phyloP scores from a whole-genome alignment of 2,888 invertebrate species.

The Ischnura elegans region DNA sequence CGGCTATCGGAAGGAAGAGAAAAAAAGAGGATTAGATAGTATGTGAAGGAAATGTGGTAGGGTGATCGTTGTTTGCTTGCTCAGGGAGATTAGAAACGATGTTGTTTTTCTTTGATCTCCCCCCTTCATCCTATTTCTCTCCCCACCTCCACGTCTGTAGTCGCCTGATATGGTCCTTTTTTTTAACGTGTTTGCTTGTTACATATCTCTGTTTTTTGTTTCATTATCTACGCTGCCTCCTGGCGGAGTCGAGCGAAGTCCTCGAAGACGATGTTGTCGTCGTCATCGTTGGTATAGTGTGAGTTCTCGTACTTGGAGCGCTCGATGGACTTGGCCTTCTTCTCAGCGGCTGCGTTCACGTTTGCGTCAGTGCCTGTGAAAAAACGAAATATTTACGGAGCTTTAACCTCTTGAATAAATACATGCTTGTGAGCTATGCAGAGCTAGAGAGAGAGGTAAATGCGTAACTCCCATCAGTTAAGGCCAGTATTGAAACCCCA shows the following conservation, averaged over 20 bases:
- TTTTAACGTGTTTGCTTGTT: not conserved
- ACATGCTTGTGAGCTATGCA: too few relatives aligned
- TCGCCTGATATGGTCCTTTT: not conserved
- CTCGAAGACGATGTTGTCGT: constrained; percentile 98
- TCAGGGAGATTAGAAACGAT: constrained; percentile 3
- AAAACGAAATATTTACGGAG: too few relatives aligned
- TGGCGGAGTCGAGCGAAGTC: constrained; percentile 97
- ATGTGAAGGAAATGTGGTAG: constrained; percentile 32
- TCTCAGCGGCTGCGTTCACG: constrained; percentile 88
- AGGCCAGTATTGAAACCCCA: too few relatives aligned
- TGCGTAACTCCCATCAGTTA: too few relatives aligned
- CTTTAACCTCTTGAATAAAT: too few relatives aligned
- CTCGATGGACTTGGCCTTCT: constrained; percentile 92
- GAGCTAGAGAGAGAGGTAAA: too few relatives aligned
- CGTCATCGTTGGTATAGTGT: constrained; percentile 92
- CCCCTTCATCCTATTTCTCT: constrained; percentile 49
- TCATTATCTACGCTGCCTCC: constrained; percentile 82
- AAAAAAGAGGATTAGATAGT: not conserved
- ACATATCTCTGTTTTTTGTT: not conserved
- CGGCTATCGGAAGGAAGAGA: constrained; percentile 51
- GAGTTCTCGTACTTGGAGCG: constrained; percentile 90
- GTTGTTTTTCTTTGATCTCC: constrained; percentile 1
- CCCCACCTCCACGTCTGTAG: constrained; percentile 33
- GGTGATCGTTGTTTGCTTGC: constrained; percentile 28
- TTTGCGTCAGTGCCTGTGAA: constrained; percentile 85